Evolutionary conservation across 2,888 invertebrate genomes (phyloP), one percentile per base, ranked within the genome.

Genomic region (Eupithecia dodoneata): DNA sequence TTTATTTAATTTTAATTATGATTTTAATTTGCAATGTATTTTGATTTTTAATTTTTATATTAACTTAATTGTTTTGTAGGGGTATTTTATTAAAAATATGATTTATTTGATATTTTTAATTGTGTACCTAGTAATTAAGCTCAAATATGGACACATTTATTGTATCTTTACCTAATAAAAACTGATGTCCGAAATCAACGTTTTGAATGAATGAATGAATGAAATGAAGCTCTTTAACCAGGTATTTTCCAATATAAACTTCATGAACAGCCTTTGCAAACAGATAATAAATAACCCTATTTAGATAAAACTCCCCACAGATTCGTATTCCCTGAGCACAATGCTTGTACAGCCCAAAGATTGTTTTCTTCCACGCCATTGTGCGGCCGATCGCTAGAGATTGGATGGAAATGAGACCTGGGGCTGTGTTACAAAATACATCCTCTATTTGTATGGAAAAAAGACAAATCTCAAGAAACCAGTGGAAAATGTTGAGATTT

Each of bases 341-440:
- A 83, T 86, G 86, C 83, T 85, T 86, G 86, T 87, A 87, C 85
- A 84, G 85, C 83, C 85, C 82, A 84, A 89, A 91, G 91, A 92
- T 91, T 92, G 90, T 91, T 90, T 91, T 90, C 91, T 91, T 90
- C 89, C 89, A 78, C 84, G 82, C 89, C 87, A 92, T 92, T 92
- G 92, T 92, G 87, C 83, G 79, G 83, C 83, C 86, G 86, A 88
- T 89, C 88, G 87, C 80, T 79, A 83, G 81, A 85, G 88, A 90
- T 89, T 88, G 89, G 86, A 90, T 87, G 87, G 86, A 87, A 89
- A 89, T 90, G 87, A 89, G 86, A 84, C 87, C 83, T 80, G 85
- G 74, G 84, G 84, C 83, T 83, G 82, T 84, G 83, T 81, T 78
- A 79, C 82, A 44, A 55, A 76, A 80, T 78, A 81, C 80, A 77